Evolutionary conservation across 2,888 invertebrate species (phyloP), one percentile per base, ranked within the genome.

Genomic region (Caenorhabditis sinica): DNA sequence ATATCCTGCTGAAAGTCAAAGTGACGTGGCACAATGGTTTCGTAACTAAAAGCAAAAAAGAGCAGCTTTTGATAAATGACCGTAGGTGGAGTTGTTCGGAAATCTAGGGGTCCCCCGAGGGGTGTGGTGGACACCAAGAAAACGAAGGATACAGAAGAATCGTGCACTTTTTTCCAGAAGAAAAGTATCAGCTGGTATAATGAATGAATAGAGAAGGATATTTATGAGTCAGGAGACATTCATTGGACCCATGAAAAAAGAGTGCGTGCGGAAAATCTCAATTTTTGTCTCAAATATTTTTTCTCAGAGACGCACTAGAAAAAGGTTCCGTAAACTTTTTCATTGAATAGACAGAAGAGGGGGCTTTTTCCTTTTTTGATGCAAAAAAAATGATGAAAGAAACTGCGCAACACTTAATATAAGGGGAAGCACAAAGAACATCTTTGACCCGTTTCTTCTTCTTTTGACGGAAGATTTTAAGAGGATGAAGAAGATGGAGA

Each of bases 11-110:
- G 60, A 60, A 60, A 25, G 33, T 33, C 23, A 23, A 33, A 56
- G 23, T 43, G 69, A 56, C 40, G 69, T 40, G 15, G 56, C 43
- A 65, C 23, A 45, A 25, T 69, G 25, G 69, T 69, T 69, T 68
- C 51, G 69, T 51, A 77, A 77, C 68, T 45, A 25, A 75, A 60
- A 60, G n/a, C 56, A 76, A 43, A 40, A 58, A 76, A 56, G 17
- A 61, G n/a, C 45, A 43, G 20, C 63, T 49, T 68, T 36, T 79
- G 77, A 79, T 79, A 61, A 79, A 79, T 79, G 77, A 79, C 77
- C 77, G 53, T 51, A 79, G 71, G 77, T 79, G 77, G 63, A 79
- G 53, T 79, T 69, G 77, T 79, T 79, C 77, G 77, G 45, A 71
- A 79, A 71, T 53, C 71, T 25, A 13, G 28, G 20, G 45, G 65